Conservation (phyloP, 2,888 invertebrate species). For the Papilio gigon region DNA sequence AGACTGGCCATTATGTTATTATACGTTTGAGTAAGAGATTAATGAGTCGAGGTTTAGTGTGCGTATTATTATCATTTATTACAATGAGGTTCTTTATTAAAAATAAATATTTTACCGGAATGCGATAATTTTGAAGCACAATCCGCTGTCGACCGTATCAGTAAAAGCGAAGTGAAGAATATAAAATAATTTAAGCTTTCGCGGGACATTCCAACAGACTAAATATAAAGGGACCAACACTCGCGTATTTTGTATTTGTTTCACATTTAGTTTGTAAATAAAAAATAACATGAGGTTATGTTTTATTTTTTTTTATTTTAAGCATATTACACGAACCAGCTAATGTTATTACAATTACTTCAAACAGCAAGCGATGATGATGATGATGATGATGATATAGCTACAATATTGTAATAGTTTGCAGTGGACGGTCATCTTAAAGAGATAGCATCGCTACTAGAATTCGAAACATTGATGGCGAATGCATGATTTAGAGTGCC, state of each 20-base stretch:
- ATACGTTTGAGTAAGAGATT: conserved; percentile 12
- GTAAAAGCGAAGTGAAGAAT: not conserved
- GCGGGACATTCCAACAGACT: too few species aligned
- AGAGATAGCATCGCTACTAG: conserved; percentile 30
- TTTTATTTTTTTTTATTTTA: too few species aligned
- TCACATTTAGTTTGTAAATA: too few species aligned
- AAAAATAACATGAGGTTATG: too few species aligned
- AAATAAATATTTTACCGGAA: not conserved
- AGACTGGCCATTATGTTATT: conserved; percentile 19
- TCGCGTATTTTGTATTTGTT: too few species aligned
- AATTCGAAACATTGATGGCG: conserved; percentile 29
- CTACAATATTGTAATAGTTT: not conserved
- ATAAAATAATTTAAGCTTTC: too few species aligned
- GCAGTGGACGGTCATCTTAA: conserved; percentile 11
- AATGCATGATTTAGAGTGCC: conserved; percentile 26
- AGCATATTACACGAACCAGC: not conserved
- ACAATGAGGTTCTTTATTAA: not conserved
- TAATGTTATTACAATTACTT: not conserved
- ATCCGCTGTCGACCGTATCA: not conserved
- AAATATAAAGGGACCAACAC: too few species aligned
- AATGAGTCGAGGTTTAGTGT: conserved; percentile 5
- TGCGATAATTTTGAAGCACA: not conserved
- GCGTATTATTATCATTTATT: not conserved
- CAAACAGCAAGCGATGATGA: not conserved
- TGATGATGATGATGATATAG: not conserved